phyloP scores from a whole-genome alignment of 1,140 invertebrate genomes.

The Samia ricini region DNA sequence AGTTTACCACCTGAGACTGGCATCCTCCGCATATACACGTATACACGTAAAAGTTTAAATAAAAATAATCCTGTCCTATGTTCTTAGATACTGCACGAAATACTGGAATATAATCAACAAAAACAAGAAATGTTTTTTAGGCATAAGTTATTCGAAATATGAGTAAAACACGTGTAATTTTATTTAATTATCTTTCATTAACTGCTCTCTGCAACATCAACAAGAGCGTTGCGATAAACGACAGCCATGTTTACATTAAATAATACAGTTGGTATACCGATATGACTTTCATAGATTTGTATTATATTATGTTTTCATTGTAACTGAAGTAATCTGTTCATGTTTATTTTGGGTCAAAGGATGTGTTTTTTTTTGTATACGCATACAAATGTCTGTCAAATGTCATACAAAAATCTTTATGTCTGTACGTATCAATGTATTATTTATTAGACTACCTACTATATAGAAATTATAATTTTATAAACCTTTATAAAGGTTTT shows the following conservation, averaged over 20 bases:
- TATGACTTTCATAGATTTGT: slow-evolving; percentile 14
- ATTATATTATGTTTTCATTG: not conserved
- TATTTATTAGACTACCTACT: too few species aligned
- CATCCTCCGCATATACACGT: not conserved
- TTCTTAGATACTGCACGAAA: too few species aligned
- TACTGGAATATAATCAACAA: too few species aligned
- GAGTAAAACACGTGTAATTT: too few species aligned
- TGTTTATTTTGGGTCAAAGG: slow-evolving; percentile 62
- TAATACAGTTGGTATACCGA: slow-evolving; percentile 8
- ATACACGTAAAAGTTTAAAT: too few species aligned
- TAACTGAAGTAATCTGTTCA: not conserved
- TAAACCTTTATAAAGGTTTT: too few species aligned
- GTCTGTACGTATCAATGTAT: too few species aligned
- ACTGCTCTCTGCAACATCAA: not conserved
- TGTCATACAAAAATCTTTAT: slow-evolving; percentile 42
- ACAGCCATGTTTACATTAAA: not conserved
- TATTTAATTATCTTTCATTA: not conserved
- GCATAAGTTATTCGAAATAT: too few species aligned
- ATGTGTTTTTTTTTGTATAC: not conserved
- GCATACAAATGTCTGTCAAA: not conserved
- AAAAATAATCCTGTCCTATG: not conserved
- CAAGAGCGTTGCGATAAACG: not conserved
- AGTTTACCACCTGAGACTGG: not conserved
- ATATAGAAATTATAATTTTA: too few species aligned
- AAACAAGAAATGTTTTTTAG: not conserved